Evolutionary conservation across 2,113 vertebrate species (phyloP).

Genomic region (Artemisiospiza belli): DNA sequence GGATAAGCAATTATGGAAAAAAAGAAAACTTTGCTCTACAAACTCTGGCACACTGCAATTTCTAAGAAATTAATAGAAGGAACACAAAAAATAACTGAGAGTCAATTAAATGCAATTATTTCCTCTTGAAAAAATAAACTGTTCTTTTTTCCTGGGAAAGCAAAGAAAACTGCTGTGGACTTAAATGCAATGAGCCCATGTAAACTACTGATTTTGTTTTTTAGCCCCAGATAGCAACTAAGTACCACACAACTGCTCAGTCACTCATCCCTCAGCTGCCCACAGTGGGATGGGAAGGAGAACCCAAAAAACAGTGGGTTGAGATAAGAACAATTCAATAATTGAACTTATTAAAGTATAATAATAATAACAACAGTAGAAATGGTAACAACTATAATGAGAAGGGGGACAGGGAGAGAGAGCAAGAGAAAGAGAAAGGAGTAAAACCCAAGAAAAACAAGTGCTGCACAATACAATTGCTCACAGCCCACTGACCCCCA

Average conservation of each 20-base stretch:
- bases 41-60: neutral
- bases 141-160: neutral
- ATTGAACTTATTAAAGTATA: neutral
- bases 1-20: neutral
- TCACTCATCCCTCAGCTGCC: neutral
- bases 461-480: neutral
- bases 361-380: neutral
- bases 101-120: neutral
- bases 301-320: neutral
- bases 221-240: neutral
- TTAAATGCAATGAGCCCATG: neutral
- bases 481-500: neutral
- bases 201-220: neutral
- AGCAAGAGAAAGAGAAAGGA: neutral
- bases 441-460: neutral
- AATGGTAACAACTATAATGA: neutral
- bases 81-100: neutral
- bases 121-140: neutral
- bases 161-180: neutral
- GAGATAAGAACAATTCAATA: neutral
- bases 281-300: neutral
- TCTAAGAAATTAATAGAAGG: neutral
- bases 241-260: neutral
- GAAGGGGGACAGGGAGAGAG: fast-evolving
- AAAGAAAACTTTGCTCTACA: neutral